phyloP scores from a whole-genome alignment of 2,888 invertebrate species.

The Neocrepidodera transversa region DNA sequence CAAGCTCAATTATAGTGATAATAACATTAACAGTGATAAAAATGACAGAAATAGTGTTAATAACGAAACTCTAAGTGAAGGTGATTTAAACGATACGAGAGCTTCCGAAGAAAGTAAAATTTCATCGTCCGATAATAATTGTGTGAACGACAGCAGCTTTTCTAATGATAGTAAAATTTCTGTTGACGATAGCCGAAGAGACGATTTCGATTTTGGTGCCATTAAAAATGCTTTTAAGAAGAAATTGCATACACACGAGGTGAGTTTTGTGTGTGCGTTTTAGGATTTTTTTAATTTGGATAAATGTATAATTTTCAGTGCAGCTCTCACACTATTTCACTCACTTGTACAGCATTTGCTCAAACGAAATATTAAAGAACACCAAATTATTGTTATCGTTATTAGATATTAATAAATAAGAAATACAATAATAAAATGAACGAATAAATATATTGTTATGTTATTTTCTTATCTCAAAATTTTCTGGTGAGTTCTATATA shows the following conservation, averaged over 20 bases:
- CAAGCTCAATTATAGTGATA: slow-evolving; percentile 45
- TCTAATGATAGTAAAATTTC: slow-evolving; percentile 29
- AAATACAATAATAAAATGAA: no score
- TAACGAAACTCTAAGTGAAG: slow-evolving; percentile 15
- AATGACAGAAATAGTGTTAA: slow-evolving; percentile 11
- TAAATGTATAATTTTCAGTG: no score
- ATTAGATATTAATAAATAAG: no score
- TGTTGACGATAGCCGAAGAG: slow-evolving; percentile 38
- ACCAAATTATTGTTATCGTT: no score
- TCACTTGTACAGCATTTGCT: no score
- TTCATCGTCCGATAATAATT: slow-evolving; percentile 12
- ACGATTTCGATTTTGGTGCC: slow-evolving; percentile 52
- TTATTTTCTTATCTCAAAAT: no score
- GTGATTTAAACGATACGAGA: slow-evolving; percentile 14
- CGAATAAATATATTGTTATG: no score
- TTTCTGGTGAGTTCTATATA: no score
- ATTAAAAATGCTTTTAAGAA: slow-evolving; percentile 53
- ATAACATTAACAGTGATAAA: neutral
- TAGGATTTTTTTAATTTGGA: no score
- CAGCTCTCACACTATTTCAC: no score
- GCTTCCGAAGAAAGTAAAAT: slow-evolving; percentile 31
- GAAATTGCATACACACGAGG: slow-evolving; percentile 40
- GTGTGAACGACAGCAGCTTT: slow-evolving; percentile 22
- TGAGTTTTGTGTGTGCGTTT: slow-evolving; percentile 25
- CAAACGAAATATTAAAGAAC: no score